Evolutionary conservation across 2,113 vertebrate genomes (phyloP), one percentile per base, ranked within the genome.

Genomic region (Gallinago media): DNA sequence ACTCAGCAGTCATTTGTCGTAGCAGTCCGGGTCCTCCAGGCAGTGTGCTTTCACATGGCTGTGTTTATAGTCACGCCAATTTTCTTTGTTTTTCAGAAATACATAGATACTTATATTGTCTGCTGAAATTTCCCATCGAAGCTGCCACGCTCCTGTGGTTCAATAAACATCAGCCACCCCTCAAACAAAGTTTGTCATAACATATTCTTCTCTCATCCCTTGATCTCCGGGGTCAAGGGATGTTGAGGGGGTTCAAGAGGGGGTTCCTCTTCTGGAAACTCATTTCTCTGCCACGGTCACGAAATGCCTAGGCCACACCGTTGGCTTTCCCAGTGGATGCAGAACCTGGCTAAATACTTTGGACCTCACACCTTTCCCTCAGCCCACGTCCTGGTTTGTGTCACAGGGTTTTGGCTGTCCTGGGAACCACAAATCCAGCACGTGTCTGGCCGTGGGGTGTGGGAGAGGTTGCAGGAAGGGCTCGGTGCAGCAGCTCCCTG

Each of bases 41-140:
- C 95, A 95, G 81, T 0, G 0, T 0, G 58, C 70, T 93, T 87
- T 89, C 2, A 0, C 84, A 44, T 20, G 49, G 40, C 71, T 74
- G 75, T 94, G 86, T 94, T 96, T 91, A 96, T 91, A 96, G 86
- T 76, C 70, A 32, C 73, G 88, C 77, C 96, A 94, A 71, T 94
- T 97, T 77, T 75, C 38, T 38, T 70, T 80, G 55, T 32, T 59
- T 50, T 11, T 12, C 42, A 65, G 56, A 93, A 91, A 63, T 65
- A 65, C 71, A 78, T 61, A 92, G 88, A 89, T 56, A 67, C 73
- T 85, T 46, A 44, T 26, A 74, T 68, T 73, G 56, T 71, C 76
- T 81, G 56, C 52, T 83, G 65, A 88, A 86, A 90, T 55, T 88
- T 80, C 78, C 40, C 46, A 29, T 63, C 0, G 1, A 71, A 94